These are phyloP conservation scores for Copsychus sechellarum DNA, from an alignment of 2,113 vertebrate species.

Conservation along the genomic window DNA sequence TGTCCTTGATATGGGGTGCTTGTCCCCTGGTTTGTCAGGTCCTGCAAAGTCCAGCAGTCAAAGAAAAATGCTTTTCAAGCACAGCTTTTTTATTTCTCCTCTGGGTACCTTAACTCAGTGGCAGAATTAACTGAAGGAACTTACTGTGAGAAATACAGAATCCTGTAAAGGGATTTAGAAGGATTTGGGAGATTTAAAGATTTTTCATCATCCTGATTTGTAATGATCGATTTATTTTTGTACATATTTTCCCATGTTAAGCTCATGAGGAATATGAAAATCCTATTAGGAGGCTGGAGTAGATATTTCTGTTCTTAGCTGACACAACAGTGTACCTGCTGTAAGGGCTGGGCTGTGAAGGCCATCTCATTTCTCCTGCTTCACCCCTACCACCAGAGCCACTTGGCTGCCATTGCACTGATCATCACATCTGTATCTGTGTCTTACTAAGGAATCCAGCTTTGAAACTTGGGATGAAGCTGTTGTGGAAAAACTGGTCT, in stretches of 20 bases:
- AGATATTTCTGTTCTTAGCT: background rate
- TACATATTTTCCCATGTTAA: slow-evolving; percentile 45
- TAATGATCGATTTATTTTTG: slow-evolving; percentile 20
- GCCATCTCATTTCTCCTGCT: background rate
- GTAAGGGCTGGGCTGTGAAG: background rate
- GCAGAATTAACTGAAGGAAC: slow-evolving; percentile 19
- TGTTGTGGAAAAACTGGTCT: background rate
- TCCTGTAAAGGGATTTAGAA: slow-evolving; percentile 49
- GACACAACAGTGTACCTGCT: background rate
- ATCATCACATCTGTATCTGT: background rate
- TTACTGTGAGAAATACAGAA: slow-evolving; percentile 42
- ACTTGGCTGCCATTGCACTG: background rate
- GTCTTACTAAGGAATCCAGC: background rate
- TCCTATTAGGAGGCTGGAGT: slow-evolving; percentile 34
- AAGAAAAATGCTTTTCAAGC: slow-evolving; percentile 24
- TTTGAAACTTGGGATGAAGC: background rate
- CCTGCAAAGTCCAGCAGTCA: slow-evolving; percentile 22
- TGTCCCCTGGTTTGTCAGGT: slow-evolving; percentile 1
- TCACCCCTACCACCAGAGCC: background rate
- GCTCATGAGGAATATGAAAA: slow-evolving; percentile 36
- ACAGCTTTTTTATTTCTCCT: slow-evolving; percentile 27
- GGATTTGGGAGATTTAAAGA: slow-evolving; percentile 52
- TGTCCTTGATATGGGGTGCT: slow-evolving; percentile 11
- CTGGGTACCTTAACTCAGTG: slow-evolving; percentile 21
- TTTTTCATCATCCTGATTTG: slow-evolving; percentile 42